Conservation (phyloP, 1,140 invertebrate genomes). For the Aporrectodea caliginosa region DNA sequence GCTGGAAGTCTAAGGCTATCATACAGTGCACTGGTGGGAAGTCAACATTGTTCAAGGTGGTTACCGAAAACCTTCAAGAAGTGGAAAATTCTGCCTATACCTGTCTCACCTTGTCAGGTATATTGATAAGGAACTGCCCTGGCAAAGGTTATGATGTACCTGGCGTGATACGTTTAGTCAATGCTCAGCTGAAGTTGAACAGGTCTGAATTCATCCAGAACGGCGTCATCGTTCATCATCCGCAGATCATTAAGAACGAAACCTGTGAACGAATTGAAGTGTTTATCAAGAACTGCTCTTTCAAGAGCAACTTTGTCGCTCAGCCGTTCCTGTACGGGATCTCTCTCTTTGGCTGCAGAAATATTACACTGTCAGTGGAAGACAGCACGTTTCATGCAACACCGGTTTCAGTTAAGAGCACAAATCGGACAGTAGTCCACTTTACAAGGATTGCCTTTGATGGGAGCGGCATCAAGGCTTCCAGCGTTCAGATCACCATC, state of each 20-base stretch:
- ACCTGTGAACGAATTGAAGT: neutral
- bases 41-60: neutral
- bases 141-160: neutral
- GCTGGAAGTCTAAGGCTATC: neutral
- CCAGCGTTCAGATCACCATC: neutral
- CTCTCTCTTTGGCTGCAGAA: neutral
- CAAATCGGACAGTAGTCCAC: neutral
- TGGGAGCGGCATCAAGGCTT: neutral
- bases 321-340: neutral
- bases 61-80: neutral
- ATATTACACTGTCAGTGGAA: neutral
- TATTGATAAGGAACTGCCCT: neutral
- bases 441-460: neutral
- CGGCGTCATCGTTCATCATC: neutral
- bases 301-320: neutral
- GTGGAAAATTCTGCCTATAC: neutral
- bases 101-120: neutral
- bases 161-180: neutral
- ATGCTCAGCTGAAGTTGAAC: neutral
- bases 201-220: neutral
- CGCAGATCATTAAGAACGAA: neutral
- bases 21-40: neutral
- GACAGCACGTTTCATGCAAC: neutral
- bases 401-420: neutral
- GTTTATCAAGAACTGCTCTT: neutral